These are phyloP conservation scores for Notospermus geniculatus DNA, from an alignment of 1,140 invertebrate species.

Conservation along the genomic window DNA sequence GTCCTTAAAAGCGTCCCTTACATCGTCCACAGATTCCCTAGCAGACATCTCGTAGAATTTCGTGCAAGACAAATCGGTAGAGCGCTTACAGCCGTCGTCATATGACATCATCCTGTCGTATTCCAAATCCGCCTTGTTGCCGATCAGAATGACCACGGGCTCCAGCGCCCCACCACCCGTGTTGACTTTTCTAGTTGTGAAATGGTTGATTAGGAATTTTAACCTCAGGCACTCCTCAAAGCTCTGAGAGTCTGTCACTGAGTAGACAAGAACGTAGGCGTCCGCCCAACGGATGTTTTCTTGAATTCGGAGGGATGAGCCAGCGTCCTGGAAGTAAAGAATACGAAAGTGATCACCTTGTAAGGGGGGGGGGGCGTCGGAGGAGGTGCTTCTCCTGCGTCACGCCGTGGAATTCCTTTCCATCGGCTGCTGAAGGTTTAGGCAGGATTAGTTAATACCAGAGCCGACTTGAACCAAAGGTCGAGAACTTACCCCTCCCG, in stretches of 20 bases:
- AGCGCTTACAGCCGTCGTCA: constrained; percentile 74
- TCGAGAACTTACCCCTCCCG: too few relatives aligned
- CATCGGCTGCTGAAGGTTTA: too few relatives aligned
- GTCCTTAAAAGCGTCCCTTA: constrained; percentile 19
- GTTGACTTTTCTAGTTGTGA: constrained; percentile 64
- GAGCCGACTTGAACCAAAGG: too few relatives aligned
- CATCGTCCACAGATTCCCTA: constrained; percentile 67
- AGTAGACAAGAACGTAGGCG: constrained; percentile 80
- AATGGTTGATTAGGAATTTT: constrained; percentile 74
- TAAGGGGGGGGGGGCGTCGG: too few relatives aligned
- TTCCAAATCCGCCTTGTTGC: constrained; percentile 87
- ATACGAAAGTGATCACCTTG: too few relatives aligned
- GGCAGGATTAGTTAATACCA: too few relatives aligned
- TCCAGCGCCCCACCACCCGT: constrained; percentile 59
- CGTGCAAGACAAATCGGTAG: constrained; percentile 70
- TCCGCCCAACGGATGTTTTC: constrained; percentile 81
- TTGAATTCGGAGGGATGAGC: constrained; percentile 60
- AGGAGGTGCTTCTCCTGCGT: too few relatives aligned
- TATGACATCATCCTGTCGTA: constrained; percentile 81
- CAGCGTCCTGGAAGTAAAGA: too few relatives aligned
- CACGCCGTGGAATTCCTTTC: too few relatives aligned
- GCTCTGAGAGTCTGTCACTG: constrained; percentile 79
- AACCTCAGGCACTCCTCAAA: constrained; percentile 76
- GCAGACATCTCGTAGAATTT: constrained; percentile 80
- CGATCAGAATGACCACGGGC: constrained; percentile 67